Percentiles rank a stretch among this genome's conserved stretches.
Conservation (phyloP, 1,140 invertebrate genomes). For the Calliopsis andreniformis region DNA sequence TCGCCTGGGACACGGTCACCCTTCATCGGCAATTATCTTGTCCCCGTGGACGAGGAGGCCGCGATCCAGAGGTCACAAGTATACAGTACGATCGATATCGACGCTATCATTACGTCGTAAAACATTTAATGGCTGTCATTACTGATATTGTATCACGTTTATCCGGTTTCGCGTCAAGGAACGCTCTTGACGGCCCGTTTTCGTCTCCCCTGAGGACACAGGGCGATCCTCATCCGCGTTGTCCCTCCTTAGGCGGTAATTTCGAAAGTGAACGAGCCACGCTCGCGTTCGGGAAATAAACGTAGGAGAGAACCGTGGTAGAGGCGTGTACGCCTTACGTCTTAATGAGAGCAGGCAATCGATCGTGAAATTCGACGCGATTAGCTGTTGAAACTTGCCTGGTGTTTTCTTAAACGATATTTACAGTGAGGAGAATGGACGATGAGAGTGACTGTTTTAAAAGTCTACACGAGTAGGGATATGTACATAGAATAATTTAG, state of each 20-base stretch:
- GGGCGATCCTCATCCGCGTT: background rate
- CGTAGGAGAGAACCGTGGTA: constrained; percentile 13
- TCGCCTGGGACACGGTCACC: background rate
- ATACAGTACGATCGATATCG: constrained; percentile 9
- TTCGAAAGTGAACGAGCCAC: background rate
- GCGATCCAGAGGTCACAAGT: constrained; percentile 14
- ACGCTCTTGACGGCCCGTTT: constrained; percentile 5
- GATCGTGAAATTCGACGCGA: constrained; percentile 1
- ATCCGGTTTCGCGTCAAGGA: constrained; percentile 17
- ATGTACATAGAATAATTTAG: too few species aligned
- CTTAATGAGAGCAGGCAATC: constrained; percentile 16
- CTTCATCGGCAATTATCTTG: constrained; percentile 2
- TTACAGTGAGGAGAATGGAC: too few species aligned
- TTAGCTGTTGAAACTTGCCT: background rate
- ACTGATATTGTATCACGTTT: constrained; percentile 52
- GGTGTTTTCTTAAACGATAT: constrained; percentile 1
- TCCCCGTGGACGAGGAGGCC: background rate
- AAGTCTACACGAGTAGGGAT: too few species aligned
- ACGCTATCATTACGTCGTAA: constrained; percentile 44
- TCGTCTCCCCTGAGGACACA: background rate
- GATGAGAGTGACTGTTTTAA: too few species aligned
- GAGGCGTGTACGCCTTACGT: constrained; percentile 21
- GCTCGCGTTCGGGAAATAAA: constrained; percentile 11
- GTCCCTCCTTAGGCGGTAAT: background rate
- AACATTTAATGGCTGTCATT: constrained; percentile 44